Conservation (phyloP, 2,113 vertebrate genomes). For the Mohoua ochrocephala region DNA sequence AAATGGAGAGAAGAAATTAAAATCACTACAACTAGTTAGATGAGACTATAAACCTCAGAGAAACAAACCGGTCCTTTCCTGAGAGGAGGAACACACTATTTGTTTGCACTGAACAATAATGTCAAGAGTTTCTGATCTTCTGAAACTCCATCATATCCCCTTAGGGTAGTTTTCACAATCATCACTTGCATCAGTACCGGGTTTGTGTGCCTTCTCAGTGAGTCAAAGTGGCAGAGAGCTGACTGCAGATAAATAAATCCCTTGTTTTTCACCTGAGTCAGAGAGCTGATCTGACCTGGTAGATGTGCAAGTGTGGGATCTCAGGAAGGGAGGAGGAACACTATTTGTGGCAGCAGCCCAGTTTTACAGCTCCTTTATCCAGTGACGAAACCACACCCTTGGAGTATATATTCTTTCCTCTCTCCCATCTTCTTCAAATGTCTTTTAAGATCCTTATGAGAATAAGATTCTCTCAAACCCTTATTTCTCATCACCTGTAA, state of each 20-base stretch:
- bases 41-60: neutral
- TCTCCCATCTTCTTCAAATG: neutral
- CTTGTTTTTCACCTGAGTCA: slow-evolving; percentile 24
- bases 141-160: neutral
- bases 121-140: neutral
- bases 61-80: neutral
- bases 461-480: neutral
- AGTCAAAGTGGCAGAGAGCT: neutral
- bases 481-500: neutral
- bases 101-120: neutral
- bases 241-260: slow-evolving; percentile 1
- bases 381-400: neutral
- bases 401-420: neutral
- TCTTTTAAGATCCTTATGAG: neutral
- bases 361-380: neutral
- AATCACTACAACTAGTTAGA: neutral
- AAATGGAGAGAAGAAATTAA: neutral
- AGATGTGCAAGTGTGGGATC: neutral
- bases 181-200: neutral
- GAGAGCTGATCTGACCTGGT: neutral
- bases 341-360: neutral
- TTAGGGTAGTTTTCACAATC: slow-evolving; percentile 2
- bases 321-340: neutral
- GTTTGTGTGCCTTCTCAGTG: neutral
- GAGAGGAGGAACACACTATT: neutral